Evolutionary conservation across 2,797 vertebrate genomes (phyloP), one percentile per base, ranked within the genome.

Genomic region (Falco peregrinus): DNA sequence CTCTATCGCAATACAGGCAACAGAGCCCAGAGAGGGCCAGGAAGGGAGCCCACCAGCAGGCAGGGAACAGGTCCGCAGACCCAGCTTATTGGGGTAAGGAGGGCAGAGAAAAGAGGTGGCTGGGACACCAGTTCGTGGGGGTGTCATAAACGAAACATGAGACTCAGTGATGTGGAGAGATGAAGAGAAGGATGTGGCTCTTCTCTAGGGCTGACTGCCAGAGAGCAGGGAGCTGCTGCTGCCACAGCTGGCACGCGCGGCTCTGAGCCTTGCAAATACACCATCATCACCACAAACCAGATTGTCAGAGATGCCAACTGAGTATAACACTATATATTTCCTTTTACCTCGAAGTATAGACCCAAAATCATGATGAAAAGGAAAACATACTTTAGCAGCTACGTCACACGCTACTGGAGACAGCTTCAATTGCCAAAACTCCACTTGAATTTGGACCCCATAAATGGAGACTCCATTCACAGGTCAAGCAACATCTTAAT

Each of bases 161-260:
- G 56, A 48, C 37, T 51, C 47, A 54, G 17, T 31, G 50, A 29
- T 5, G 20, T 9, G 41, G 47, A 79, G 24, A 74, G 64, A 59
- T 8, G 37, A 76, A 13, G 25, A 61, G 67, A 47, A 39, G 45
- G 31, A 56, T 78, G 77, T 1, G 2, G 48, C 68, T 61, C 31
- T 16, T 39, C 71, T 43, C 39, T 26, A 31, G 24, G 68, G 50
- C 59, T 47, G 59, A 31, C 28, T 85, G 70, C 45, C 63, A 33
- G 45, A 76, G 59, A 18, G 76, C 2, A 2, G 21, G 28, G 51
- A 74, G 64, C 39, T 85, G 67, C 71, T 43, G 43, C 81, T 0
- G 0, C 18, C 5, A 2, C 16, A 0, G 16, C 6, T 41, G 37
- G 64, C 60, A 59, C 4, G 0, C 5, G 3, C 0, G 0, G 31